phyloP scores from a whole-genome alignment of 2,797 vertebrate species.

The Ceryle rudis region DNA sequence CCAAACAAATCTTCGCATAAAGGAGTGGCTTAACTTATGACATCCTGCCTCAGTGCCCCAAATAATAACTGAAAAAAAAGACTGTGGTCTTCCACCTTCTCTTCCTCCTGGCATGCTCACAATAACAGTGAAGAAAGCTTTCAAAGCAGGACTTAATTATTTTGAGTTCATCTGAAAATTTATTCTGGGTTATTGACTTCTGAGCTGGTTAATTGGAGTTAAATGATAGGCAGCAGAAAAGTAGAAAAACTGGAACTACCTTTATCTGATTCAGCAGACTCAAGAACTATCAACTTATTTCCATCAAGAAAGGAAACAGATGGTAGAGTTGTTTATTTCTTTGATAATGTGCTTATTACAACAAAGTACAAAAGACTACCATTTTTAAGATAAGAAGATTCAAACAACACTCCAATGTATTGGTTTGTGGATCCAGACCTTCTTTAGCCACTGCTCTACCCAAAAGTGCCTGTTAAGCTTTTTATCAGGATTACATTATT shows the following conservation, averaged over 20 bases:
- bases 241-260: neutral
- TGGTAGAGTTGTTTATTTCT: neutral
- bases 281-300: neutral
- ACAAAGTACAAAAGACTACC: neutral
- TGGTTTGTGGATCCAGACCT: neutral
- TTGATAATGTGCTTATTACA: neutral
- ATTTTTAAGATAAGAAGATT: neutral
- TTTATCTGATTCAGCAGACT: neutral
- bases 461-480: neutral
- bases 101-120: neutral
- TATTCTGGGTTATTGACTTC: neutral
- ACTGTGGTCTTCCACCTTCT: neutral
- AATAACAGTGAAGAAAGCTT: neutral
- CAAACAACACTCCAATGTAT: neutral
- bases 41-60: neutral
- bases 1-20: neutral
- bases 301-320: neutral
- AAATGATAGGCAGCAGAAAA: neutral
- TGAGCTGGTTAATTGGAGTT: neutral
- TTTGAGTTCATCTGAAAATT: neutral
- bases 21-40: neutral
- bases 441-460: neutral
- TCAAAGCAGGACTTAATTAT: neutral
- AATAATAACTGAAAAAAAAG: neutral
- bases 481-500: neutral